Base-by-base conservation (phyloP, 2,113 vertebrate genomes). In the Dromaius novaehollandiae region DNA sequence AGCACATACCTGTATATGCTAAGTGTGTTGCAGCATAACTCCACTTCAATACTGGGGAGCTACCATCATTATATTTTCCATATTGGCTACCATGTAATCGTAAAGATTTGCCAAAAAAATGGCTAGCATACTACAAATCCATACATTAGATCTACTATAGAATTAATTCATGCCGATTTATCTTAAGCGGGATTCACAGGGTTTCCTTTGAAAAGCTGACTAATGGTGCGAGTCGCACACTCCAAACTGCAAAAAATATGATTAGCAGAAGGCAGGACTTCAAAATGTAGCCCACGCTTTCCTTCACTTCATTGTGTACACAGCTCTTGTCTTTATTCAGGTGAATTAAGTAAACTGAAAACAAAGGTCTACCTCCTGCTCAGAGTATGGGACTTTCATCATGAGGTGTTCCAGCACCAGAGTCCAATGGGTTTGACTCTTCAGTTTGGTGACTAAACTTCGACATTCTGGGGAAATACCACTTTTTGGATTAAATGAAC, bases 131-230 rank as follows among this genome's bases (percentile, higher is more conserved):
- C 68, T 94, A 90, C 74, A 95, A 90, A 90, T 55, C 79, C 92
- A 86, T 93, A 97, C 96, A 88, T 34, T 92, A 80, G 13, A 83
- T 86, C 76, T 60, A 78, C 88, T 51, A 40, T 6, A 8, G 88
- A 94, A 94, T 88, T 91, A 94, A 94, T 90, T 93, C 76, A 71
- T 44, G 68, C 32, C 50, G 79, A 71, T 93, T 88, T 86, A 74
- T 93, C 60, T 89, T 48, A 28, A 13, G 36, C 0, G 0, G 82
- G 71, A 88, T 75, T 86, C 85, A 58, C 7, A 28, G 71, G 50
- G 69, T 78, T 96, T 93, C 82, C 76, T 94, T 90, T 36, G 50
- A 50, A 88, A 92, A 83, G 68, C 88, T 93, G 86, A 95, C 82
- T 96, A 93, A 94, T 21, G 30, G 92, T 75, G 86, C 0, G 9